Percentiles rank a stretch among this genome's conserved stretches.
phyloP scores from a whole-genome alignment of 2,888 invertebrate species.

The Andricus quercusramuli region DNA sequence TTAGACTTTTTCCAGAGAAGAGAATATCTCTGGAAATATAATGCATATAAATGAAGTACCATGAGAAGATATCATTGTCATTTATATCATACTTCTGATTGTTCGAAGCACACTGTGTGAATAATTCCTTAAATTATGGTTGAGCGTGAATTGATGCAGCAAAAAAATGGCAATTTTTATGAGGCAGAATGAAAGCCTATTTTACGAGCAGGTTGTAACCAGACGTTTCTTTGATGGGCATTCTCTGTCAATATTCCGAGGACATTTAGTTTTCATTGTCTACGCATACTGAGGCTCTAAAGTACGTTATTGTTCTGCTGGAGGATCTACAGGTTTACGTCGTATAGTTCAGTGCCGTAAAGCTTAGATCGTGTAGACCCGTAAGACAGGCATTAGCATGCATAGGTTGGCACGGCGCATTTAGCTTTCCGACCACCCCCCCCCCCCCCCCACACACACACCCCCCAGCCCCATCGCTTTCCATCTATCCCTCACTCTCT shows the following conservation, averaged over 20 bases:
- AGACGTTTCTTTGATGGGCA: constrained; percentile 28
- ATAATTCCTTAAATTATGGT: too few species aligned
- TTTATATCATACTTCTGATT: too few species aligned
- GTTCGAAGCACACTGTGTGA: too few species aligned
- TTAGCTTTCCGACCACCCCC: constrained; percentile 61
- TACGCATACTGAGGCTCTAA: neutral
- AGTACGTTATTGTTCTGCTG: constrained; percentile 28
- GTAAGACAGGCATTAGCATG: constrained; percentile 74
- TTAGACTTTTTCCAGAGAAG: too few species aligned
- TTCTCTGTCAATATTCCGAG: constrained; percentile 24
- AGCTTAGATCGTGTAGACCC: constrained; percentile 65
- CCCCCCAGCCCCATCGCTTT: constrained; percentile 30
- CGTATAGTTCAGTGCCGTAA: constrained; percentile 60
- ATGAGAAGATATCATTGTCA: too few species aligned
- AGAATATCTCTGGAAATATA: too few species aligned
- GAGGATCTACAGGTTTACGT: constrained; percentile 64
- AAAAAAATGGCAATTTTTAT: neutral
- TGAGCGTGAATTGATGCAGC: too few species aligned
- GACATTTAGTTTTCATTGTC: constrained; percentile 35
- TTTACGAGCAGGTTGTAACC: constrained; percentile 10
- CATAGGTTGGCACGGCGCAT: constrained; percentile 71
- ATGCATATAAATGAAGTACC: too few species aligned
- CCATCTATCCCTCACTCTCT: constrained; percentile 42
- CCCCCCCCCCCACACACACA: neutral
- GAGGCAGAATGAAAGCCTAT: neutral